These are phyloP conservation scores for Drosophila simulans DNA, from an alignment of 1,140 invertebrate species.

Conservation along the genomic window DNA sequence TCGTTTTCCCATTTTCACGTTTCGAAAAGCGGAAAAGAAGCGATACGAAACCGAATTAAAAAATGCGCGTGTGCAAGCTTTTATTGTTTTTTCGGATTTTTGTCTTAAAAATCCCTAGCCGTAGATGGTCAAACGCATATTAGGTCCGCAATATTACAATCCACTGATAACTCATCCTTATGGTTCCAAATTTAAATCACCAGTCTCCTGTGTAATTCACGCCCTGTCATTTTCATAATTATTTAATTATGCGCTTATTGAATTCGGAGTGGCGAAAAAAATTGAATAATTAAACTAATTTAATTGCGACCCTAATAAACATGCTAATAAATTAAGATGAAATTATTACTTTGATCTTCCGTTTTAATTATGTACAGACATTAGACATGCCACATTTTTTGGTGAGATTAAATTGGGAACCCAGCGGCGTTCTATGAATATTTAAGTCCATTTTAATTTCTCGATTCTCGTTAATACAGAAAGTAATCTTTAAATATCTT, in stretches of 20 bases:
- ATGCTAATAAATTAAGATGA: slow-evolving; percentile 47
- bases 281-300: slow-evolving; percentile 29
- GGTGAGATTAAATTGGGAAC: not conserved
- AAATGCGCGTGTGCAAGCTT: not conserved
- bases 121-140: not conserved
- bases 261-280: slow-evolving; percentile 10
- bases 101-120: slow-evolving; percentile 13
- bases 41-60: slow-evolving; percentile 23
- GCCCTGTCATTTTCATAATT: slow-evolving; percentile 19
- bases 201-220: slow-evolving; percentile 22
- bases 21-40: slow-evolving; percentile 16
- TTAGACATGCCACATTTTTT: slow-evolving; percentile 17
- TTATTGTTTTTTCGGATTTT: slow-evolving; percentile 21
- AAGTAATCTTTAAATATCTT: no score
- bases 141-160: no score
- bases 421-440: not conserved
- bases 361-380: slow-evolving; percentile 49
- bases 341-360: slow-evolving; percentile 46
- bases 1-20: slow-evolving; percentile 20
- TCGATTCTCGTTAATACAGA: not conserved
- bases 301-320: slow-evolving; percentile 52
- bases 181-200: not conserved
- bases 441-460: not conserved
- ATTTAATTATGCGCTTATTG: slow-evolving; percentile 54
- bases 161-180: not conserved